phyloP scores from a whole-genome alignment of 2,797 vertebrate genomes.

The Eulemur albifrons region DNA sequence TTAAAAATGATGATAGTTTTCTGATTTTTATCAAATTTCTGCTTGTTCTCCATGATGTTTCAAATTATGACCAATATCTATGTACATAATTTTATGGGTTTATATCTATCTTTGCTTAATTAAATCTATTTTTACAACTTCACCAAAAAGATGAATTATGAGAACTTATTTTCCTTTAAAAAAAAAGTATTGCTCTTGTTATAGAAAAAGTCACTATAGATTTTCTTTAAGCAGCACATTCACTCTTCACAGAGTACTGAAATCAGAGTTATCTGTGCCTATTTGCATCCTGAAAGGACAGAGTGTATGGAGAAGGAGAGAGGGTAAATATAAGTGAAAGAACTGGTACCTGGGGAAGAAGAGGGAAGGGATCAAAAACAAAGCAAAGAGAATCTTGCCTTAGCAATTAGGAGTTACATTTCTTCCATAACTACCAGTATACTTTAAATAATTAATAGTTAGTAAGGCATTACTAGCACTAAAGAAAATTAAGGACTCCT shows the following conservation, averaged over 20 bases:
- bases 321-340: neutral
- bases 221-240: neutral
- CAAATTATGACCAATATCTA: slow-evolving; percentile 57
- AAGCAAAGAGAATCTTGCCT: neutral
- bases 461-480: neutral
- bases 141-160: slow-evolving; percentile 42
- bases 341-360: neutral
- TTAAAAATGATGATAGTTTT: slow-evolving; percentile 51
- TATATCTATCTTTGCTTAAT: slow-evolving; percentile 47
- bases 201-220: neutral
- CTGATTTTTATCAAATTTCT: slow-evolving; percentile 58
- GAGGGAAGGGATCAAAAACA: neutral
- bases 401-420: neutral
- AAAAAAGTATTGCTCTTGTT: slow-evolving; percentile 5
- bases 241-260: neutral
- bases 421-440: neutral
- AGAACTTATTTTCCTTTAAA: slow-evolving; percentile 24
- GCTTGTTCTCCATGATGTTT: slow-evolving; percentile 31
- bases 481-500: neutral
- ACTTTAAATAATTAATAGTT: neutral
- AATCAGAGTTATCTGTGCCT: neutral
- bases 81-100: slow-evolving; percentile 36
- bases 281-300: neutral
- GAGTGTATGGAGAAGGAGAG: neutral
- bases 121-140: slow-evolving; percentile 54